Base-by-base conservation (phyloP, 2,888 invertebrate species). In the Uloborus plumipes region DNA sequence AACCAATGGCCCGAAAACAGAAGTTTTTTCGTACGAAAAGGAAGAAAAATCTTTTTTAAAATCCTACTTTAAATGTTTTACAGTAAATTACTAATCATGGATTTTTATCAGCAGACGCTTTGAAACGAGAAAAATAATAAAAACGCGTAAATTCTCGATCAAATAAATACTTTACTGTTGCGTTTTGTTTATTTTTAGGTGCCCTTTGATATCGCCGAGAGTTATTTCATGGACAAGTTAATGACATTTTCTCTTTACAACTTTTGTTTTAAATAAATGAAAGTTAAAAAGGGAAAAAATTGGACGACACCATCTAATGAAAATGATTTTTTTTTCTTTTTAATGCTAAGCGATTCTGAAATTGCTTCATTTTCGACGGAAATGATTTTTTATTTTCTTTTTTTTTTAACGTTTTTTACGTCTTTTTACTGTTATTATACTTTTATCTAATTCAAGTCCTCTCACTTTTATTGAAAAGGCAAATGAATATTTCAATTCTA, bases 221-320 rank as follows among this genome's bases (percentile, higher is more conserved):
- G 53, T 58, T 77, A 77, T 77, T 65, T 77, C 55, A 14, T 39
- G 58, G 66, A 65, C 55, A 62, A 49, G 65, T 64, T 77, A 77
- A 77, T 77, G 77, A 77, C 77, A 71, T 77, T 71, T 77, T 47
- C 77, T 26, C 53, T 58, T 71, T 64, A 55, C 16, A 39, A 18
- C 51, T 64, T 77, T 77, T 77, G 77, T 77, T 77, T 77, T 64
- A 77, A 64, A 77, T 77, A 77, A 77, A 77, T 39, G 64, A 53
- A 62, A 55, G 70, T 58, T 71, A 31, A 55, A 47, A 51, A 31
- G 65, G 26, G 50, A 66, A 39, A 72, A 66, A 65, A 65, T 47
- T 16, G 70, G 58, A 77, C 77, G 64, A 26, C 39, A 39, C 39
- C 70, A 22, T 13, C 64, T 71, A 77, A 77, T 71, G 77, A 77